Percentiles rank a stretch among this genome's conserved stretches.
phyloP scores from a whole-genome alignment of 2,888 invertebrate genomes.

The Erynnis tages region DNA sequence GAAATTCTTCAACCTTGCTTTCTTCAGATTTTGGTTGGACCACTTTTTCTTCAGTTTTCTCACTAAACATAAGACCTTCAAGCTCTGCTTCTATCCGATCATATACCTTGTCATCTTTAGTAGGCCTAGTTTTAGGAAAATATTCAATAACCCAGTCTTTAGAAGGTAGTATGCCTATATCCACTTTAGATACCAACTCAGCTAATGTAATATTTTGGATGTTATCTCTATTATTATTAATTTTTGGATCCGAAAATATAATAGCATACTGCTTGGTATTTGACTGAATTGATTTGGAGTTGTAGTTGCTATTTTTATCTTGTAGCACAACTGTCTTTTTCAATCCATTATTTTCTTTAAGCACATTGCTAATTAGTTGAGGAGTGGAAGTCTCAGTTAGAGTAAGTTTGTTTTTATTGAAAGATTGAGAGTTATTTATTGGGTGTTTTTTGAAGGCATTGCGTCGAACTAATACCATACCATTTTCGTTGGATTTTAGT shows the following conservation, averaged over 20 bases:
- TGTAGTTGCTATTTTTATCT: slow-evolving; percentile 46
- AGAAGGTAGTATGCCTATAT: slow-evolving; percentile 62
- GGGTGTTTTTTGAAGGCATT: slow-evolving; percentile 60
- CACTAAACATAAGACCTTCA: slow-evolving; percentile 74
- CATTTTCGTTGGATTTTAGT: slow-evolving; percentile 72
- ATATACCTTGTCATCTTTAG: slow-evolving; percentile 74
- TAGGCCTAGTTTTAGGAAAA: slow-evolving; percentile 66
- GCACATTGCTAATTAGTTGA: slow-evolving; percentile 47
- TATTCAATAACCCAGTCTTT: slow-evolving; percentile 73
- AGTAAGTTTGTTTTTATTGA: slow-evolving; percentile 42
- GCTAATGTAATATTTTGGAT: slow-evolving; percentile 51
- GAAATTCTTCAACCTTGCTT: slow-evolving; percentile 62
- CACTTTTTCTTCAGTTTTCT: slow-evolving; percentile 48
- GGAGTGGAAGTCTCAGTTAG: slow-evolving; percentile 33
- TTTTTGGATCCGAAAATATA: slow-evolving; percentile 57
- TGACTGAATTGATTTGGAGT: slow-evolving; percentile 37
- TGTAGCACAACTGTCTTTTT: slow-evolving; percentile 37
- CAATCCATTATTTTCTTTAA: slow-evolving; percentile 67
- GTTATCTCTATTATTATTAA: slow-evolving; percentile 46
- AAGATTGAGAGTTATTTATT: slow-evolving; percentile 42
- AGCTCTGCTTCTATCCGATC: slow-evolving; percentile 76
- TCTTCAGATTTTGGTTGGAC: slow-evolving; percentile 36
- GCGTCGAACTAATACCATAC: slow-evolving; percentile 64
- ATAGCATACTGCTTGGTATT: slow-evolving; percentile 63
- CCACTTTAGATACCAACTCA: slow-evolving; percentile 58